These are phyloP conservation scores for Eupithecia subfuscata DNA, from an alignment of 2,888 invertebrate genomes.

Conservation along the genomic window DNA sequence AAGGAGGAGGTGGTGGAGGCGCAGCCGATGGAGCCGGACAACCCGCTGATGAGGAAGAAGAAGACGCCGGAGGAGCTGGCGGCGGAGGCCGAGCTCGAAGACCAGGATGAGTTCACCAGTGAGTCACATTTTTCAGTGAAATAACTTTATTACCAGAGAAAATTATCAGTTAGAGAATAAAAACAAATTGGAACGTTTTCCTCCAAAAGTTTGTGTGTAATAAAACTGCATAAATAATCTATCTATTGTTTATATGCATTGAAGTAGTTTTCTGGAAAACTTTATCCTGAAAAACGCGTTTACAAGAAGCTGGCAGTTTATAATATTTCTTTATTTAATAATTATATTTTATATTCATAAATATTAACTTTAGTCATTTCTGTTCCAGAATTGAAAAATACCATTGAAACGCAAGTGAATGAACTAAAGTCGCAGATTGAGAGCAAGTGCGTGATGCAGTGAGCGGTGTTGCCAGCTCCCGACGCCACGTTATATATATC, in stretches of 20 bases:
- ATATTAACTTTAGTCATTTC: background rate
- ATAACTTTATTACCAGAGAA: background rate
- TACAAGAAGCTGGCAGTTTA: background rate
- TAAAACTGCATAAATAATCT: background rate
- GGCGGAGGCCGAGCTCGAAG: conserved; percentile 97
- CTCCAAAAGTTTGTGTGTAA: no score
- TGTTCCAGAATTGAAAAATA: conserved; percentile 97
- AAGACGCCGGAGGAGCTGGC: conserved; percentile 99
- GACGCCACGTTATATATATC: conserved; percentile 51
- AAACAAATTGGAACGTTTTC: background rate
- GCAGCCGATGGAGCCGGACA: conserved; percentile 93
- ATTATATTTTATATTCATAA: background rate
- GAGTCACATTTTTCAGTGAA: conserved; percentile 57
- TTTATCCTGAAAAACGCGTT: background rate
- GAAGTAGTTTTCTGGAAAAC: background rate
- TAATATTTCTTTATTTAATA: background rate
- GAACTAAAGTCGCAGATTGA: conserved; percentile 98
- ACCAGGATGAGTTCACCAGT: conserved; percentile 98
- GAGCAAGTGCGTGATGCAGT: conserved; percentile 98
- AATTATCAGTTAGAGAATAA: background rate
- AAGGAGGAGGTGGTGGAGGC: conserved; percentile 96
- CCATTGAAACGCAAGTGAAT: conserved; percentile 98
- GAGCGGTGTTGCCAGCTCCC: conserved; percentile 69
- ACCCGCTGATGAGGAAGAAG: conserved; percentile 98
- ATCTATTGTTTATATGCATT: background rate